phyloP scores from a whole-genome alignment of 1,140 invertebrate species.

The Teleogryllus occipitalis region DNA sequence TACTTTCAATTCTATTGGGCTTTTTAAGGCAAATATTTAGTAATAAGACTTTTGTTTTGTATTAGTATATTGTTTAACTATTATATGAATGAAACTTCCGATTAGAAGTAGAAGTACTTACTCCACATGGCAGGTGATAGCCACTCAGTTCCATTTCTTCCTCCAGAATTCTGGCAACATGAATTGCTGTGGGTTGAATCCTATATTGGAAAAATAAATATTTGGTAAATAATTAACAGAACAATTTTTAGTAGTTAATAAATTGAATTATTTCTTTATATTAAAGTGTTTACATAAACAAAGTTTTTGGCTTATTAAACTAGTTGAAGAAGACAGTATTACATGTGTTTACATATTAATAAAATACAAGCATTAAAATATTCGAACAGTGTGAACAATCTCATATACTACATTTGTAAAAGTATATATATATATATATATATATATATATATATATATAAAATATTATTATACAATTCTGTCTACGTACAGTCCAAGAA shows the following conservation, averaged over 20 bases:
- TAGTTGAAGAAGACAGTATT: neutral
- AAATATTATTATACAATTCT: neutral
- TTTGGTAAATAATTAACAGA: neutral
- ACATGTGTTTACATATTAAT: neutral
- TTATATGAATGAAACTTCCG: no score
- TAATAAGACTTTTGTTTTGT: no score
- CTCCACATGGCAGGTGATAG: conserved; percentile 67
- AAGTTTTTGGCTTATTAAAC: neutral
- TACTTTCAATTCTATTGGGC: no score
- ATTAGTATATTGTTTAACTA: no score
- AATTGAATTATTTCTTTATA: neutral
- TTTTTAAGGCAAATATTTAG: no score
- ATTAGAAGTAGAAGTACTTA: conserved; percentile 36
- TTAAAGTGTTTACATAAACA: neutral
- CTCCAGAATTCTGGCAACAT: conserved; percentile 70
- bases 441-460: neutral
- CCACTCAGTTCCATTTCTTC: conserved; percentile 65
- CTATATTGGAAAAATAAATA: conserved; percentile 33
- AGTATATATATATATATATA: neutral
- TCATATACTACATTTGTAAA: neutral
- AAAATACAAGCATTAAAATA: neutral
- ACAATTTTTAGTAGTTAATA: neutral
- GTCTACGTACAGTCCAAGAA: neutral
- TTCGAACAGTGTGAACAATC: neutral
- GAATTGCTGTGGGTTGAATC: conserved; percentile 73